A percentile compares a stretch with the other conserved stretches of the same genome.
These are phyloP conservation scores for Megathymus violae DNA, from an alignment of 1,140 invertebrate species.

Conservation along the genomic window DNA sequence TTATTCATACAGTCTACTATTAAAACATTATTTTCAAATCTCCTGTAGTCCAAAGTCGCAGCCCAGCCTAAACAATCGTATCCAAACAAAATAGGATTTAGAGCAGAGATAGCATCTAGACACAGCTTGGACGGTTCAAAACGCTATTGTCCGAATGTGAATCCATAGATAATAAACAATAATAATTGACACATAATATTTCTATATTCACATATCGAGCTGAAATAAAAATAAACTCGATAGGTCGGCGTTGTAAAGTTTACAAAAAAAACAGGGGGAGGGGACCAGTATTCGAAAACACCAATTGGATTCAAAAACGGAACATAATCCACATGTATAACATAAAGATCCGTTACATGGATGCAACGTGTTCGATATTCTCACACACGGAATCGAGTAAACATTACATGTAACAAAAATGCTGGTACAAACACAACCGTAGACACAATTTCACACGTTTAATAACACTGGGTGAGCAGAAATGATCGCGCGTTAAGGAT, in stretches of 20 bases:
- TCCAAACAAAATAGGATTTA: conserved; percentile 20
- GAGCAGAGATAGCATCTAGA: conserved; percentile 31
- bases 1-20: too few species aligned
- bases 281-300: background rate
- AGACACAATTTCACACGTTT: conserved; percentile 42
- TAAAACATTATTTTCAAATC: background rate
- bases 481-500: conserved; percentile 8
- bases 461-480: background rate
- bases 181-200: conserved; percentile 29
- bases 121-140: conserved; percentile 45
- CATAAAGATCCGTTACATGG: conserved; percentile 40
- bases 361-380: conserved; percentile 4
- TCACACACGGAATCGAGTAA: conserved; percentile 33
- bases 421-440: conserved; percentile 61
- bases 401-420: conserved; percentile 65
- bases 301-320: conserved; percentile 46
- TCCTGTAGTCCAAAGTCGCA: background rate
- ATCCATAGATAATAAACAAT: conserved; percentile 22
- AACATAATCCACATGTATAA: conserved; percentile 41
- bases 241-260: conserved; percentile 7
- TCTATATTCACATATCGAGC: conserved; percentile 28
- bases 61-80: conserved; percentile 4
- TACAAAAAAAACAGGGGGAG: conserved; percentile 50
- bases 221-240: conserved; percentile 21
- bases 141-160: conserved; percentile 40